phyloP scores from a whole-genome alignment of 2,888 invertebrate genomes.

The Dryobota labecula region DNA sequence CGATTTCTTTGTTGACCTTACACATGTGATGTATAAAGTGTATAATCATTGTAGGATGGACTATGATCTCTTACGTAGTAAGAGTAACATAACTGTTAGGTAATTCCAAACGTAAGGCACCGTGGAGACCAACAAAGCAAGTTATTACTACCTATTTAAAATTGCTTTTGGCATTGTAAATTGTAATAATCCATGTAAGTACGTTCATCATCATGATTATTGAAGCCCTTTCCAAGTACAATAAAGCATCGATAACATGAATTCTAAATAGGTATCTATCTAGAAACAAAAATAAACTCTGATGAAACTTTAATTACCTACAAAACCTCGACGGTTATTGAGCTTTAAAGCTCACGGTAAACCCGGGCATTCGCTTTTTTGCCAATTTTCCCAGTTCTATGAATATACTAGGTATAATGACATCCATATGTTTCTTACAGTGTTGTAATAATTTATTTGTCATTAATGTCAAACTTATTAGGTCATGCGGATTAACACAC shows the following conservation, averaged over 20 bases:
- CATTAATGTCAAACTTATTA: conserved; percentile 34
- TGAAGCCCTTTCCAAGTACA: not conserved
- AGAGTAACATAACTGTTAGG: conserved; percentile 1
- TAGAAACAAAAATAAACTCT: not conserved
- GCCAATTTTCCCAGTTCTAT: conserved; percentile 30
- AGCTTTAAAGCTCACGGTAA: conserved; percentile 8
- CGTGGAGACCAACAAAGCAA: not conserved
- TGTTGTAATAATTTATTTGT: conserved; percentile 44
- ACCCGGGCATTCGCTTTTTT: conserved; percentile 4
- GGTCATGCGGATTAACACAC: conserved; percentile 31
- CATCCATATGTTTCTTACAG: conserved; percentile 30
- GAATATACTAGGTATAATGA: conserved; percentile 14
- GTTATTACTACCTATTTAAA: not conserved
- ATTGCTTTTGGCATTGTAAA: conserved; percentile 8
- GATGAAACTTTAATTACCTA: not conserved
- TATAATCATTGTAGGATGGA: not conserved
- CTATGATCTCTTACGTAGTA: conserved; percentile 3
- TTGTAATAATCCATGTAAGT: not conserved
- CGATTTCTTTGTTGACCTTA: conserved; percentile 20
- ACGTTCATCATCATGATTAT: not conserved
- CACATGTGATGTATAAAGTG: conserved; percentile 4
- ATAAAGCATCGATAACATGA: not conserved
- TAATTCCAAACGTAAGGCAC: conserved; percentile 19
- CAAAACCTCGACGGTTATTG: conserved; percentile 1
- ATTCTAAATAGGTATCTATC: not conserved